A percentile compares a stretch with the other conserved stretches of the same genome.
These are phyloP conservation scores for Fulmarus glacialis DNA, from an alignment of 2,113 vertebrate genomes.

Conservation along the genomic window DNA sequence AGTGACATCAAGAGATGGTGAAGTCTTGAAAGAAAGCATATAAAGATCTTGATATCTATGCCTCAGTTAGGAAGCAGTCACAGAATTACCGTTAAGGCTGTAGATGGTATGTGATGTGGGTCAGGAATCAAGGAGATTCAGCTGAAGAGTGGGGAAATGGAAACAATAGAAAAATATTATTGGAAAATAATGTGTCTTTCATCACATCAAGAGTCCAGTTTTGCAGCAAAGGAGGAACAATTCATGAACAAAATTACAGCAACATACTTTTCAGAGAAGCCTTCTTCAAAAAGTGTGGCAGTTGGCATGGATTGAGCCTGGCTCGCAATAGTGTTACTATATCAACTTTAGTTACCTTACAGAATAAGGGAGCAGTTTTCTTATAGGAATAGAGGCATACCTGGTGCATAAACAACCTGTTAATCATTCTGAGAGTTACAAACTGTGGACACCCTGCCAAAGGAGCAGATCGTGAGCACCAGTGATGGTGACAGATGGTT, in stretches of 20 bases:
- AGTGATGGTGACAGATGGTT: background rate
- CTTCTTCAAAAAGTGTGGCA: background rate
- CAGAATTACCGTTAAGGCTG: background rate
- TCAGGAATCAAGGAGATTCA: background rate
- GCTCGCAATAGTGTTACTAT: background rate
- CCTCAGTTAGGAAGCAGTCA: background rate
- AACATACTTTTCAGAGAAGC: background rate
- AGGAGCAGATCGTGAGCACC: rapidly evolving
- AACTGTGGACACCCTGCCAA: background rate
- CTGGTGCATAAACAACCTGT: too few relatives aligned
- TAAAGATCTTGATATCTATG: background rate
- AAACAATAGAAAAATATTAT: background rate
- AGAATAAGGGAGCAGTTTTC: background rate
- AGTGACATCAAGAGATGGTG: background rate
- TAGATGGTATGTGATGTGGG: background rate
- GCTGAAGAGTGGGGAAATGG: background rate
- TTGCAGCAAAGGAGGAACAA: background rate
- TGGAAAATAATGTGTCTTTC: background rate
- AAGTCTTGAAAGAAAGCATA: background rate
- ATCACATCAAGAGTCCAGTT: background rate
- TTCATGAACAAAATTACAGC: background rate
- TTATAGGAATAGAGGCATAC: background rate
- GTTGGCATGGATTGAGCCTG: too few relatives aligned
- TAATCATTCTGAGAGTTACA: background rate
- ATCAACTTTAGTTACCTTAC: background rate